Conservation (phyloP, 2,113 vertebrate genomes). For the Rattus rattus region DNA sequence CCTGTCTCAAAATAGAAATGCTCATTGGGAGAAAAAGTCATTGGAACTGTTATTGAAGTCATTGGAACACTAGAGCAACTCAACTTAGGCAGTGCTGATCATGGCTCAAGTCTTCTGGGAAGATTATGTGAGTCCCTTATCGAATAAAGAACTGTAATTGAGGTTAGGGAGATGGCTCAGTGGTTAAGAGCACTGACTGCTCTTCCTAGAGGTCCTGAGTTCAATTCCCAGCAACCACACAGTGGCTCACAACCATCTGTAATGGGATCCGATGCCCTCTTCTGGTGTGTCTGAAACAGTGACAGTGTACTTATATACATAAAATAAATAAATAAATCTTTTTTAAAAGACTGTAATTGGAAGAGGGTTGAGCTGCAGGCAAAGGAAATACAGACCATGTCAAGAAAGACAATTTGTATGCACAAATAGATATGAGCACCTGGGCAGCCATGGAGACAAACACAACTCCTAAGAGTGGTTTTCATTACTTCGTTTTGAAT, state of each 20-base stretch:
- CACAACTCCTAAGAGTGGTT: neutral
- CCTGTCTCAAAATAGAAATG: neutral
- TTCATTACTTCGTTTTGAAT: neutral
- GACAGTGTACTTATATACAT: too few species aligned
- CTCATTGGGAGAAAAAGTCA: too few species aligned
- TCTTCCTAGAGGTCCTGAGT: too few species aligned
- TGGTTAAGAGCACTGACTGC: too few species aligned
- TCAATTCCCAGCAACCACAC: too few species aligned
- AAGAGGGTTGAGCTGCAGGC: neutral
- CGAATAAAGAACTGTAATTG: neutral
- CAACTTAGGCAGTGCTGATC: neutral
- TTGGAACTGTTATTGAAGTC: neutral
- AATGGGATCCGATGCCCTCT: too few species aligned
- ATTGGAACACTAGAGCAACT: neutral
- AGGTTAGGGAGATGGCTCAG: too few species aligned
- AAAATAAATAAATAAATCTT: too few species aligned
- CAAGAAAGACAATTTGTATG: neutral
- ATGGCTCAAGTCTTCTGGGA: neutral
- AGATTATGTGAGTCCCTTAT: neutral
- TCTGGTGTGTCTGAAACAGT: too few species aligned
- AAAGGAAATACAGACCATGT: neutral
- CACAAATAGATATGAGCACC: neutral
- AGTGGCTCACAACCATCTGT: too few species aligned
- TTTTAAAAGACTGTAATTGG: neutral
- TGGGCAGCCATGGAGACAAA: neutral